Base-by-base conservation (phyloP, 2,888 invertebrate species). In the Meteorus cinctellus region DNA sequence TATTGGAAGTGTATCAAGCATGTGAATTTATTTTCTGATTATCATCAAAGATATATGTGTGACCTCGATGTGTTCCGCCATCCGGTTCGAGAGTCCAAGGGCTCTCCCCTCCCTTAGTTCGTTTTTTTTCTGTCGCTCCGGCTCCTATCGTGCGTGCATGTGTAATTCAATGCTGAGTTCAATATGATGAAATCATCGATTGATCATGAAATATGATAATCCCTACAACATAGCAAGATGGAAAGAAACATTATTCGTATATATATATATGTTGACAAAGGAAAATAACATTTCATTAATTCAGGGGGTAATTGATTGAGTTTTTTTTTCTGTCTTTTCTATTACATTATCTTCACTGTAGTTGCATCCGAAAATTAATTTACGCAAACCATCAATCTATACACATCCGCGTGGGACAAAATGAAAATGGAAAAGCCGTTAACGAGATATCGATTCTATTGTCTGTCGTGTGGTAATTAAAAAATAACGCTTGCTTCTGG, bases 361-460 rank as follows among this genome's bases (percentile, higher is more conserved):
- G 66, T 65, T 74, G 48, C 29, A 70, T 55, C 72, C 34, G 67
- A 63, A 72, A 65, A 77, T 79, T 74, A 74, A 77, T 77, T 77
- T 60, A 27, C 74, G 72, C n/a, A 48, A 71, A 77, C 72, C 68
- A 74, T 69, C 74, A 67, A 74, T 75, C 72, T 67, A 63, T 55
- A 55, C n/a, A 55, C 62, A 73, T 65, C 59, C 34, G 67, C 48
- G 48, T 51, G 63, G 55, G 70, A 55, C 73, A 75, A 75, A 77
- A 73, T 72, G 73, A 19, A 65, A 73, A 70, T 70, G 73, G 69
- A 72, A 77, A 74, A 75, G 63, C 74, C 71, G 74, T 73, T 81
- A 79, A 75, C 78, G 78, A 80, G 76, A 79, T 81, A 80, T 81
- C 80, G 81, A 81, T 81, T 81, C 77, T 76, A 78, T 80, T 81